These are phyloP conservation scores for Osmerus eperlanus DNA, from an alignment of 2,113 vertebrate genomes.

Conservation along the genomic window DNA sequence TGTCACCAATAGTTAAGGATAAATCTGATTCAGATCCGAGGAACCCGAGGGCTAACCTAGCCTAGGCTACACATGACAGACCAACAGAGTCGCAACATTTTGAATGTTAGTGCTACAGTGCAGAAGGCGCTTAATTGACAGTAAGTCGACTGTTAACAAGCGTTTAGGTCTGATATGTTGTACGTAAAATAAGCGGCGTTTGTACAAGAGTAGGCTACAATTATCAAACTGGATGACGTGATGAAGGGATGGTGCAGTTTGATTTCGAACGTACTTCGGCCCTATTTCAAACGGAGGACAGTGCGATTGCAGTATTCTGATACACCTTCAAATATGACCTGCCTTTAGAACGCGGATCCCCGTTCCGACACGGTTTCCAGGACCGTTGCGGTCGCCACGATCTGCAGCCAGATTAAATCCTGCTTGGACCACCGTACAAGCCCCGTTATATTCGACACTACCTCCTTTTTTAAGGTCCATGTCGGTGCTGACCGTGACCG, in stretches of 20 bases:
- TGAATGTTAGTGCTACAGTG: no score
- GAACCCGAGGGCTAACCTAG: no score
- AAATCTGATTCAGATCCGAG: no score
- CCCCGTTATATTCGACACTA: slow-evolving; percentile 64
- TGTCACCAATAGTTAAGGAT: no score
- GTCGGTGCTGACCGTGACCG: slow-evolving; percentile 40
- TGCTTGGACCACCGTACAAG: slow-evolving; percentile 62
- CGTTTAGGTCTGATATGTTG: no score
- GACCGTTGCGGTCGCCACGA: slow-evolving; percentile 63
- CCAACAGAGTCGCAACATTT: no score
- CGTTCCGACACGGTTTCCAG: slow-evolving; percentile 58
- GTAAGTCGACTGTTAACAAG: no score
- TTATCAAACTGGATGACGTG: slow-evolving; percentile 23
- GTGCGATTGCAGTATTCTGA: slow-evolving; percentile 12
- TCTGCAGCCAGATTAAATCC: slow-evolving; percentile 57
- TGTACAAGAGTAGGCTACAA: slow-evolving; percentile 35
- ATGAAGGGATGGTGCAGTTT: slow-evolving; percentile 14
- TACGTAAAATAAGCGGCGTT: no score
- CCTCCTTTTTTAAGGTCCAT: slow-evolving; percentile 56
- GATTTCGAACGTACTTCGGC: slow-evolving; percentile 49
- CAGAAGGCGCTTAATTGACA: no score
- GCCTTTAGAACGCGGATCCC: slow-evolving; percentile 79
- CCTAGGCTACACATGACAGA: no score
- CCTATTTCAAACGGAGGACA: slow-evolving; percentile 27
- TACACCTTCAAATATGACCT: slow-evolving; percentile 35